Conservation (phyloP, 2,797 vertebrate genomes). For the Danio kyathit region DNA sequence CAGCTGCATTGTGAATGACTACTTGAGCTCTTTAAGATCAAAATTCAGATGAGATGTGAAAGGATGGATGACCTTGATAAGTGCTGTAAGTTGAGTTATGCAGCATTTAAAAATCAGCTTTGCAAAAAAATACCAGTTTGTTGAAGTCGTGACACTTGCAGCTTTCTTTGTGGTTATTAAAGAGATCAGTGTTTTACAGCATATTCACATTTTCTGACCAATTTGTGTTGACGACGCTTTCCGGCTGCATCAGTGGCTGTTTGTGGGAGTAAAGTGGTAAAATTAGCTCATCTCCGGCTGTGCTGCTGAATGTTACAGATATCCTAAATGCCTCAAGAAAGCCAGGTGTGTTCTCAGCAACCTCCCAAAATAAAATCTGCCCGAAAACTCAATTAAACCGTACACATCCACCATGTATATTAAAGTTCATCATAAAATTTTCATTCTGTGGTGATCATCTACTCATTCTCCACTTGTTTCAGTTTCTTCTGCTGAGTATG, state of each 20-base stretch:
- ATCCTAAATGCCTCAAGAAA: not conserved
- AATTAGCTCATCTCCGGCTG: not conserved
- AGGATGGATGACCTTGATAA: not conserved
- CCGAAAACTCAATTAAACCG: not conserved
- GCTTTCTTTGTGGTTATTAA: not conserved
- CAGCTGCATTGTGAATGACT: constrained; percentile 2
- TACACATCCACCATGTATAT: not conserved
- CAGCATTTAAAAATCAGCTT: not conserved
- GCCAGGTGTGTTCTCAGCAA: not conserved
- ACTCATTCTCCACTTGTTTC: too few relatives aligned
- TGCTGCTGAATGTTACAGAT: not conserved
- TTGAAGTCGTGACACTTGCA: not conserved
- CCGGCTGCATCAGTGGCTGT: not conserved
- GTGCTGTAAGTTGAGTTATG: not conserved
- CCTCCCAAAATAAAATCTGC: not conserved
- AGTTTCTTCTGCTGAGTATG: too few relatives aligned
- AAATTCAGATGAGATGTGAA: not conserved
- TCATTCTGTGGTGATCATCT: too few relatives aligned
- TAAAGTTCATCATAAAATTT: not conserved
- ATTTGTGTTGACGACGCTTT: not conserved
- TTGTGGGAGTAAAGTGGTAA: constrained; percentile 8
- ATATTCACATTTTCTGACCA: not conserved
- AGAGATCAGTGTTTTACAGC: not conserved
- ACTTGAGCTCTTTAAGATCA: not conserved
- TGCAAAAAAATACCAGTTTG: not conserved